Evolutionary conservation across 2,113 vertebrate genomes (phyloP).

Genomic region (Podocnemis expansa): DNA sequence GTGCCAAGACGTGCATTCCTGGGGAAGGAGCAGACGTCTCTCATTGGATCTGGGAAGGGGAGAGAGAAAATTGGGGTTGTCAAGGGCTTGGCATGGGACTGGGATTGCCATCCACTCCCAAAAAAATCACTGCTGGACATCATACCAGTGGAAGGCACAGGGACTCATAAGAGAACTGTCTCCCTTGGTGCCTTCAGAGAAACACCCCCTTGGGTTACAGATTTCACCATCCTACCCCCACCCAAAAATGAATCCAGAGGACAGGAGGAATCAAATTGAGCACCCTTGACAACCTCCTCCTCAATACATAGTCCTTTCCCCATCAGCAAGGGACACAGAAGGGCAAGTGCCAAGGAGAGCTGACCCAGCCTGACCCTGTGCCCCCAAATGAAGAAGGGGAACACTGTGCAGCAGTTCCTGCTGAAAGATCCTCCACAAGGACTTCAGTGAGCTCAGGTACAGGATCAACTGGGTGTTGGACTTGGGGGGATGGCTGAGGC

Average conservation of each 20-base stretch:
- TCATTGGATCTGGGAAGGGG: neutral
- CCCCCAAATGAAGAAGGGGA: conserved; percentile 92
- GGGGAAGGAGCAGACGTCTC: no score
- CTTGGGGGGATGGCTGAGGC: neutral
- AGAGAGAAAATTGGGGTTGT: neutral
- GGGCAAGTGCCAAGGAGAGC: neutral
- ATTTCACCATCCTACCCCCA: no score
- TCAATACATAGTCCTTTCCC: neutral
- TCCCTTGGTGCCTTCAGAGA: no score
- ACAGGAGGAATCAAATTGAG: no score
- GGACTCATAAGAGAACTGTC: no score
- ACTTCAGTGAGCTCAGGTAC: conserved; percentile 87
- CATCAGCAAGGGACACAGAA: neutral
- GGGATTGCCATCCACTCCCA: no score
- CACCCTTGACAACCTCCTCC: neutral
- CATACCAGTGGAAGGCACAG: no score
- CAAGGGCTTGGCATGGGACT: no score
- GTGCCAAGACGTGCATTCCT: no score
- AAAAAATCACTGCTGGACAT: no score
- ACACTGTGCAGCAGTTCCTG: conserved; percentile 92
- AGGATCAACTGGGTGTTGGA: no score
- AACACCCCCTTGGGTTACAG: neutral
- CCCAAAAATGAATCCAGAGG: no score
- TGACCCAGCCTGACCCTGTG: neutral
- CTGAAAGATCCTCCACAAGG: conserved; percentile 92